Conservation (phyloP, 2,113 vertebrate genomes). For the Octodon degus region DNA sequence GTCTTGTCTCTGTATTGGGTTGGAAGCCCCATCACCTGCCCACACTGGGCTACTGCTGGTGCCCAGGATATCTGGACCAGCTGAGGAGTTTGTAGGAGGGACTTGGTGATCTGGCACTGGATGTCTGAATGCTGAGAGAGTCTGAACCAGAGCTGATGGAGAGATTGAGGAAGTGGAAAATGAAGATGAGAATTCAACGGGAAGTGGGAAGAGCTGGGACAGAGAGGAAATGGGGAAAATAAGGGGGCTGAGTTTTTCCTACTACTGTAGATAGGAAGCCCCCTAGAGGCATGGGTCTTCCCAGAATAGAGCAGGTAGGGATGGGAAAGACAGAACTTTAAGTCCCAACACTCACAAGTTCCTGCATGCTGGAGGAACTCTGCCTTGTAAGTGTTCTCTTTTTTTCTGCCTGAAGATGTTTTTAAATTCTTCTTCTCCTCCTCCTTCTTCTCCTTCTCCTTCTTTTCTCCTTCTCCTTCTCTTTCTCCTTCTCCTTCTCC, state of each 20-base stretch:
- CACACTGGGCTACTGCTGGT: background rate
- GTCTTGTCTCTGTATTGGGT: background rate
- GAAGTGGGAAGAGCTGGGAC: background rate
- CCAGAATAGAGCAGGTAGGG: background rate
- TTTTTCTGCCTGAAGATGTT: constrained; percentile 28
- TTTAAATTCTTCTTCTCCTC: constrained; percentile 25
- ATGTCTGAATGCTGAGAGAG: background rate
- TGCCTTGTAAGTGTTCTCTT: background rate
- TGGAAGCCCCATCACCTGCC: background rate
- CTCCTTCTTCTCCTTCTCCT: background rate
- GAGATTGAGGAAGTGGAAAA: background rate
- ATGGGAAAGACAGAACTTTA: background rate
- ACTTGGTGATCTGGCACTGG: background rate
- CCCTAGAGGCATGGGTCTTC: background rate
- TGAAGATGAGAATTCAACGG: background rate
- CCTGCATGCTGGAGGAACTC: background rate
- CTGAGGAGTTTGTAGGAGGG: background rate
- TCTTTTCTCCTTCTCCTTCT: background rate
- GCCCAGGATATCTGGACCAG: background rate
- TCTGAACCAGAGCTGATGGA: background rate
- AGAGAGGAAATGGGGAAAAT: background rate
- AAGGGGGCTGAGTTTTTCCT: background rate
- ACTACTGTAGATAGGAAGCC: background rate
- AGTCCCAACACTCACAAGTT: background rate
- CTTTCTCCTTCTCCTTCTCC: background rate